phyloP scores from a whole-genome alignment of 2,797 vertebrate species.

The Hapalemur alaotrensis region DNA sequence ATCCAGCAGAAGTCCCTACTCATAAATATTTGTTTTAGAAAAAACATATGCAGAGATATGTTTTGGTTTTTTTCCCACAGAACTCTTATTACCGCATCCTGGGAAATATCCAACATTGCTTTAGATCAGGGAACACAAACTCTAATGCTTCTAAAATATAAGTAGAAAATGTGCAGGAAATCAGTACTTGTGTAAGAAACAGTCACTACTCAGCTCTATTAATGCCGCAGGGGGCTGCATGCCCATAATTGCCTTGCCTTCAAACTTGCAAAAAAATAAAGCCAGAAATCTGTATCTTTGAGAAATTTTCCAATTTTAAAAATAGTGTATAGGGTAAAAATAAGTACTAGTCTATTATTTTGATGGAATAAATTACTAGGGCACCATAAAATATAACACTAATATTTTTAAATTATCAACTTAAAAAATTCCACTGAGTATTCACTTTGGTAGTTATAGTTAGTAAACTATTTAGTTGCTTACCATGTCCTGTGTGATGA shows the following conservation, averaged over 20 bases:
- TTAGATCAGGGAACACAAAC: neutral
- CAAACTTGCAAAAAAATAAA: neutral
- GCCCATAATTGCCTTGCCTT: neutral
- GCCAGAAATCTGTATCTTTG: neutral
- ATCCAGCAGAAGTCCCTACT: neutral
- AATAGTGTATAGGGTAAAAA: neutral
- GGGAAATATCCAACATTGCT: neutral
- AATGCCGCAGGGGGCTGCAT: neutral
- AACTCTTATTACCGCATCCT: neutral
- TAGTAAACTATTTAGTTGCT: neutral
- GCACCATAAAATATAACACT: neutral
- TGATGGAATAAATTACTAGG: neutral
- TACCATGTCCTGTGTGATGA: neutral
- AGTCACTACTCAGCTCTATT: neutral
- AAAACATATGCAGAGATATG: neutral
- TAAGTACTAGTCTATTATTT: neutral
- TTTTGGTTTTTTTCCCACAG: neutral
- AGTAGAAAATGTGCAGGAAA: neutral
- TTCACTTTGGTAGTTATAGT: neutral
- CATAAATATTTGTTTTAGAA: constrained; percentile 27
- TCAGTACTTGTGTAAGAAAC: neutral
- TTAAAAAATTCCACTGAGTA: neutral
- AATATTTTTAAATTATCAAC: neutral
- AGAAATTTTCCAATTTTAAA: neutral
- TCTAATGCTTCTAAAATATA: neutral